Evolutionary conservation across 2,888 invertebrate genomes (phyloP).

Genomic region (Callinectes sapidus): DNA sequence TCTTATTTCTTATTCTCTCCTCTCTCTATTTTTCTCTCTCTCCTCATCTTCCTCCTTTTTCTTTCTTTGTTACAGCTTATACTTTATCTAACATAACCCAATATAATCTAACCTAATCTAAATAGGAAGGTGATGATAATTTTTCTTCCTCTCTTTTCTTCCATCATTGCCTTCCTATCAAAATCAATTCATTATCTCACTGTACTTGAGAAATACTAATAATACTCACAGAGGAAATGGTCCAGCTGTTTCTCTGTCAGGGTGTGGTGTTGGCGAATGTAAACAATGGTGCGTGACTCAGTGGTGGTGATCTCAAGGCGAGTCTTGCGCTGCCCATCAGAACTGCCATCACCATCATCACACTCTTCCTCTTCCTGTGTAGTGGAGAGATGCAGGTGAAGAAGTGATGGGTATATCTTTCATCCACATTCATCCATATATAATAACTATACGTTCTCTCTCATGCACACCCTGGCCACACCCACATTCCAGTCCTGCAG

Average conservation of each 20-base stretch:
- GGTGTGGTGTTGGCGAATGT: constrained; percentile 44
- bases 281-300: constrained; percentile 55
- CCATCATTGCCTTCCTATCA: too few relatives aligned
- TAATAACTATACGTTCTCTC: background rate
- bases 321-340: background rate
- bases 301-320: constrained; percentile 50
- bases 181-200: too few relatives aligned
- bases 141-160: too few relatives aligned
- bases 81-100: background rate
- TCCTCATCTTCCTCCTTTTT: background rate
- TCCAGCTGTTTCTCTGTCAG: constrained; percentile 58
- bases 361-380: background rate
- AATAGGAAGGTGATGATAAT: too few relatives aligned
- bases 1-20: background rate
- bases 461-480: background rate
- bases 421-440: background rate
- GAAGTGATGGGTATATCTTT: background rate
- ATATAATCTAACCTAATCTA: background rate
- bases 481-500: constrained; percentile 59
- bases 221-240: constrained; percentile 60
- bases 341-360: constrained; percentile 21
- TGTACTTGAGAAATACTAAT: too few relatives aligned
- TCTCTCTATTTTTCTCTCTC: background rate
- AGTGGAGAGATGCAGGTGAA: background rate
- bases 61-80: too few relatives aligned